A percentile compares a stretch with the other conserved stretches of the same genome.
phyloP scores from a whole-genome alignment of 2,888 invertebrate species.

The Tenthredo mesomela region DNA sequence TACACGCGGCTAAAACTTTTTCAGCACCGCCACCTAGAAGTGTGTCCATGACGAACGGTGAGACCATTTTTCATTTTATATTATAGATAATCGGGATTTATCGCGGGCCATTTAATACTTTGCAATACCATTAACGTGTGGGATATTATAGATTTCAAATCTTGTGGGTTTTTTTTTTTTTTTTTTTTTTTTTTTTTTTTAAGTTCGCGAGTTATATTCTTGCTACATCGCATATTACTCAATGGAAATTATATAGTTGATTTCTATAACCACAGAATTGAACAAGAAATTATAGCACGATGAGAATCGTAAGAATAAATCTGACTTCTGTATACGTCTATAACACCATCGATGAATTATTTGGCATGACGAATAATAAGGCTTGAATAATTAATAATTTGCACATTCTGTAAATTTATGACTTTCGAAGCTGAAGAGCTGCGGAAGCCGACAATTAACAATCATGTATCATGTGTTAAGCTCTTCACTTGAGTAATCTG shows the following conservation, averaged over 20 bases:
- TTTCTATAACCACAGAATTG: background rate
- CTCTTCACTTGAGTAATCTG: background rate
- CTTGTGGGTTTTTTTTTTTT: background rate
- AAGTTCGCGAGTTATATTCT: background rate
- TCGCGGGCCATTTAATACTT: background rate
- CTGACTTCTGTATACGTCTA: background rate
- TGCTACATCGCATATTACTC: background rate
- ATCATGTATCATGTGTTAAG: background rate
- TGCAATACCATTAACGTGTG: background rate
- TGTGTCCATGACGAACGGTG: slow-evolving; percentile 82
- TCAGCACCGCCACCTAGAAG: slow-evolving; percentile 90
- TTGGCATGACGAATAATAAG: background rate
- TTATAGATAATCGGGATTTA: background rate
- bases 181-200: background rate
- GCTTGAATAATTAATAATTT: background rate
- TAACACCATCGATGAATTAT: background rate
- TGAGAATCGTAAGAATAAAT: background rate
- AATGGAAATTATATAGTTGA: background rate
- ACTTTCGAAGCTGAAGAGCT: background rate
- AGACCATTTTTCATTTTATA: background rate
- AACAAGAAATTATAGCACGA: background rate
- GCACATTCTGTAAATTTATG: background rate
- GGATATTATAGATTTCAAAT: background rate
- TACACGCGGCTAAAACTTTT: slow-evolving; percentile 89
- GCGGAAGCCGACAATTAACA: background rate